Evolutionary conservation across 2,113 vertebrate genomes (phyloP), one percentile per base, ranked within the genome.

Genomic region (Salvator merianae): DNA sequence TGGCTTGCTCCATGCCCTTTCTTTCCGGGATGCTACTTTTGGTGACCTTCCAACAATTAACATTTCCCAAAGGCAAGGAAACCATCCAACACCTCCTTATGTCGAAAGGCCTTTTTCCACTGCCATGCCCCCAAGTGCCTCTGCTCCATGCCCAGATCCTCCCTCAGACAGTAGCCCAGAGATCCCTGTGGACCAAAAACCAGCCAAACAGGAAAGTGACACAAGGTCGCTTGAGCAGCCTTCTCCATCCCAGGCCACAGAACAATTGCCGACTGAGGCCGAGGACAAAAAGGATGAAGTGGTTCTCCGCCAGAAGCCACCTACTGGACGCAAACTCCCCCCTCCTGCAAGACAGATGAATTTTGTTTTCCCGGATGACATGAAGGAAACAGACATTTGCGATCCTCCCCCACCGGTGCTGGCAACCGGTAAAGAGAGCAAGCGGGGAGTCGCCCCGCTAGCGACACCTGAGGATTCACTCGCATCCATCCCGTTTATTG

Each of bases 401-500:
- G 90, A 91, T 55, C 94, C 12, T 93, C 72, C 90, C 94, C 84
- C 93, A 88, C 91, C 90, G 24, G 83, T 8, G 0, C 13, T 0
- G 0, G 18, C 86, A 76, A 2, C 43, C 13, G 14, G 93, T 84
- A 89, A 85, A 87, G 80, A 93, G 83, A 92, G 93, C 87, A 95
- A 70, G 87, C 84, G 1, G 2, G 77, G 91, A 5, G 92, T 98
- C 38, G 95, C 97, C 38, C 97, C 97, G 0, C 88, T 98, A 79
- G 94, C 96, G 0, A 88, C 96, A 30, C 96, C 98, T 1, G 97
- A 99, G 62, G 98, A 99, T 90, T 98, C 98, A 0, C 93, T 99
- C 94, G 98, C 99, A 0, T 99, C 98, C 84, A 99, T 99, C 87
- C 99, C 99, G 38, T 99, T 97, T 93, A 99, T 99, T 65, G 99